Evolutionary conservation across 2,888 invertebrate genomes (phyloP).

Genomic region (Trachelus tabidus): DNA sequence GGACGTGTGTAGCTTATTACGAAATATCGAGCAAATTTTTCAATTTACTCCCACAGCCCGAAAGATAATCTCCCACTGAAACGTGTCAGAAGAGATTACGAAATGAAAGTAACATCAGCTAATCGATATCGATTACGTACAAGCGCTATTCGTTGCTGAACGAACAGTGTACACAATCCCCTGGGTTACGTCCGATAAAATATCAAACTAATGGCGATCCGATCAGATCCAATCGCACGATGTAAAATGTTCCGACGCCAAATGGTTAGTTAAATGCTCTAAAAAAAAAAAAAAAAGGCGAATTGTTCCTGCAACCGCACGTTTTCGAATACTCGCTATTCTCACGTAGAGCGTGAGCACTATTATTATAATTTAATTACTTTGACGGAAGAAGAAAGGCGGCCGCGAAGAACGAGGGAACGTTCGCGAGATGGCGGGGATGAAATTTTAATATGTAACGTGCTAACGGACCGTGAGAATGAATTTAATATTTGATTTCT

Average conservation of each 20-base stretch:
- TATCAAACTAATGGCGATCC: not conserved
- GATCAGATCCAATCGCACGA: not conserved
- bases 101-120: not conserved
- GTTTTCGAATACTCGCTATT: not conserved
- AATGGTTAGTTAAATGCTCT: not conserved
- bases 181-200: not conserved
- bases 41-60: not conserved
- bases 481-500: slow-evolving; percentile 47
- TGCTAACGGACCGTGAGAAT: slow-evolving; percentile 33
- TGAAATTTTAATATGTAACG: slow-evolving; percentile 42
- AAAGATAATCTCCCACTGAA: not conserved
- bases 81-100: not conserved
- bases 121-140: not conserved
- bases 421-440: slow-evolving; percentile 22
- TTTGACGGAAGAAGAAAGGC: slow-evolving; percentile 34
- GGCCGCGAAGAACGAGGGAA: slow-evolving; percentile 20
- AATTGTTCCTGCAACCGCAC: not conserved
- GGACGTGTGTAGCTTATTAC: not conserved
- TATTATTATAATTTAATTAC: slow-evolving; percentile 34
- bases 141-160: not conserved
- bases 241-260: not conserved
- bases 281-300: not conserved
- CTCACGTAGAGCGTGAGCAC: not conserved
- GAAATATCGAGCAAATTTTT: not conserved
- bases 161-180: not conserved